Evolutionary conservation across 2,113 vertebrate species (phyloP), one percentile per base, ranked within the genome.

Genomic region (Tenrec ecaudatus): DNA sequence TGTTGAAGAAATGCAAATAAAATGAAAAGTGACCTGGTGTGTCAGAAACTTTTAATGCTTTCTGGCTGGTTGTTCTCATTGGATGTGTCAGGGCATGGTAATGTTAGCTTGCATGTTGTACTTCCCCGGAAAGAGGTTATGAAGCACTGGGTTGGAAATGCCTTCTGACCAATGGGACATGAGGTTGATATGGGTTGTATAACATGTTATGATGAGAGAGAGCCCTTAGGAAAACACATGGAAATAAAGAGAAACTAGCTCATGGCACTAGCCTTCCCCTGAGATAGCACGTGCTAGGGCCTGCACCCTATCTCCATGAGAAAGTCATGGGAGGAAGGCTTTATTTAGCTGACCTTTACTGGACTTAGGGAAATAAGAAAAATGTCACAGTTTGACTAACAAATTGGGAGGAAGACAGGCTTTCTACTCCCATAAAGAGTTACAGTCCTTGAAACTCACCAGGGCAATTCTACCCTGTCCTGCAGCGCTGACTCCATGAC

Each of bases 121-220:
- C 87, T 84, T 92, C 31, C 95, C 96, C 94, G 85, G n/a, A 66
- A 88, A 95, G 94, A 89, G 69, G 79, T 66, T 88, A 77, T 88
- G 58, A 78, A 85, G 88, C 96, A 95, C 19, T 96, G 95, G 93
- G 71, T 95, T 93, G 95, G 94, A 96, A 95, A 95, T 47, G 88
- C n/a, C 47, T 93, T 86, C 71, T 92, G 90, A 94, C 88, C 85
- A 90, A 95, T 83, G 89, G 93, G 90, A 91, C 40, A 0, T 82
- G 93, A 94, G 93, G 96, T 94, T 94, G 95, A 92, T 88, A 89
- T 0, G 94, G 91, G 80, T 92, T 95, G 86, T 8, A 19, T 93
- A 93, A 89, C 92, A 23, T 64, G 84, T 15, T 92, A 77, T 93
- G 96, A 95, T 82, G 85, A 94, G 75, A 53, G 75, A 53, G 2